phyloP scores from a whole-genome alignment of 2,888 invertebrate species.

The Arctia plantaginis region DNA sequence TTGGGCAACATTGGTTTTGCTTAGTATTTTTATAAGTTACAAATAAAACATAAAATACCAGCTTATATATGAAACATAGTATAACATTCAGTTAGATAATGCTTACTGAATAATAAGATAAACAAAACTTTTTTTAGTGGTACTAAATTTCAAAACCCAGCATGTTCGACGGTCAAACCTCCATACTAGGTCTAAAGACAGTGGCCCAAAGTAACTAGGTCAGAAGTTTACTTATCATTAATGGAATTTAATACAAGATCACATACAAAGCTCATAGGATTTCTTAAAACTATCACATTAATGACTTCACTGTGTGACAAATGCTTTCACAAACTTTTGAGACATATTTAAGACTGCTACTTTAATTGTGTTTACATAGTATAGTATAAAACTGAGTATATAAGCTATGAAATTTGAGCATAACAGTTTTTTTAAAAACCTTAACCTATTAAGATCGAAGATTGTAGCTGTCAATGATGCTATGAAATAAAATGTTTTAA shows the following conservation, averaged over 20 bases:
- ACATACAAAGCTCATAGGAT: not conserved
- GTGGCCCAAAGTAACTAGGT: not conserved
- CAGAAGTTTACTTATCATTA: not conserved
- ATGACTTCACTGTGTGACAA: not conserved
- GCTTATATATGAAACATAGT: not conserved
- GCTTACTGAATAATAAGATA: not conserved
- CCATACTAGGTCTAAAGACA: not conserved
- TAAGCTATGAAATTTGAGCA: conserved; percentile 1
- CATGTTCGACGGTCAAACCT: not conserved
- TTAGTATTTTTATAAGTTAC: not conserved
- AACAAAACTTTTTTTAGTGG: not conserved
- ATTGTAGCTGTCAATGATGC: not conserved
- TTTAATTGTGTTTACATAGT: not conserved
- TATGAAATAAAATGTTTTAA: not conserved
- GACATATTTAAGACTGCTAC: not conserved
- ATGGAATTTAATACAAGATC: not conserved
- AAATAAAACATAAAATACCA: not conserved
- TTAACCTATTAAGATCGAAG: not conserved
- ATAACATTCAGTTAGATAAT: not conserved
- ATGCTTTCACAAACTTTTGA: not conserved
- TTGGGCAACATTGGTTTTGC: not conserved
- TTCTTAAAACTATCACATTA: not conserved
- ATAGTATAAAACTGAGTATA: not conserved
- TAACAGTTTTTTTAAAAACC: not conserved
- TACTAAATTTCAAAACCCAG: not conserved